Base-by-base conservation (phyloP, 2,113 vertebrate genomes). In the Mola mola region DNA sequence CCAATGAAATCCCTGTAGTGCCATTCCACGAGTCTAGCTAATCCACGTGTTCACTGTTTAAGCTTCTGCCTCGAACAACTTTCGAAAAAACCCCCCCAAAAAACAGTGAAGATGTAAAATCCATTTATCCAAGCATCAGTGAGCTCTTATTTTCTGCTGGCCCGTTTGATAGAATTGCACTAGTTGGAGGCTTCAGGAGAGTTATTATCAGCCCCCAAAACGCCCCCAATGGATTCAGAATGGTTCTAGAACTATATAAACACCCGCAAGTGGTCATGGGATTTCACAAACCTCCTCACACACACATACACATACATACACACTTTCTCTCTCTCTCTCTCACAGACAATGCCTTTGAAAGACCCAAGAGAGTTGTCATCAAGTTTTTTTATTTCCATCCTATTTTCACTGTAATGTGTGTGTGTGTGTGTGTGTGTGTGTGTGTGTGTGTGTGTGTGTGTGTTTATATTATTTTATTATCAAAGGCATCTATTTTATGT, bases 311-410 rank as follows among this genome's bases (percentile, higher is more conserved):
- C 11, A 19, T 21, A 17, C 9, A 6, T 33, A 41, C 12, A 24
- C 17, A 21, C 29, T 38, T 9, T 29, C 9, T 29, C 28, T 29
- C 28, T 29, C 28, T 7, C 24, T 38, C 25, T 47, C 36, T 46
- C 34, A 42, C 48, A 64, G 36, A 72, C 17, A 33, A 71, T 66
- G 20, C 57, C 73, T 83, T 78, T 78, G 56, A 74, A 81, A 69
- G 59, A 60, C 78, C 76, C 78, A 31, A 24, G 82, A 83, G 84
- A 71, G 25, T 68, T 72, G 42, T 78, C 33, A 36, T 5, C 42
- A 34, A 28, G 66, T 53, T 51, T 50, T 59, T 78, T 73, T 77
- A 47, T 84, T 81, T 72, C 25, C 25, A 46, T 43, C 2, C 19
- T 28, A 21, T 26, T 55, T 56, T 58, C 44, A 41, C 36, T 53